Percentiles rank a stretch among this genome's conserved stretches.
Evolutionary conservation across 2,113 vertebrate genomes (phyloP).

Genomic region (Podarcis cretensis): DNA sequence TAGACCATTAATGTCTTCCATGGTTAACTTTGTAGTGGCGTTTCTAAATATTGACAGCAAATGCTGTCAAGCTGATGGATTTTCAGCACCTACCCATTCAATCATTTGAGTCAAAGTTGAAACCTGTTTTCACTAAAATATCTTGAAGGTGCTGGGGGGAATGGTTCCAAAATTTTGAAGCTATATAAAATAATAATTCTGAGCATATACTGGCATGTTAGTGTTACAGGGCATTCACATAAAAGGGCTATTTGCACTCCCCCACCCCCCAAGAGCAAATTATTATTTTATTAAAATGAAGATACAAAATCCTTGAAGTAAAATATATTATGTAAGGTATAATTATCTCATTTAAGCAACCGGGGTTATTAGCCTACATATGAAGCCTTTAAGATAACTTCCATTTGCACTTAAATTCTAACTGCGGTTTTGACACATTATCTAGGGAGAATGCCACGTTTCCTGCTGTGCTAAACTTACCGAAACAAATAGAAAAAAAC

Average conservation of each 20-base stretch:
- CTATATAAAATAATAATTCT: constrained; percentile 16
- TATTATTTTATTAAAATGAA: constrained; percentile 56
- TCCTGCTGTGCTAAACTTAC: constrained; percentile 83
- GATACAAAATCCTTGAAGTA: constrained; percentile 60
- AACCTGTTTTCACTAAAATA: not conserved
- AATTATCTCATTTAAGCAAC: constrained; percentile 59
- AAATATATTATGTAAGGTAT: constrained; percentile 64
- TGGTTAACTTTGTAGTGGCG: not conserved
- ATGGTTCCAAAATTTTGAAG: not conserved
- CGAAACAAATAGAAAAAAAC: constrained; percentile 83
- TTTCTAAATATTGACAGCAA: constrained; percentile 1
- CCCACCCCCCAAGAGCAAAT: constrained; percentile 27
- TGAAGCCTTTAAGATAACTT: constrained; percentile 70
- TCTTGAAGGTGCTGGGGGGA: not conserved
- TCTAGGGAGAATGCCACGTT: constrained; percentile 69
- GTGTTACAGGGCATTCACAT: not conserved
- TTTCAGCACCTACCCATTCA: not conserved
- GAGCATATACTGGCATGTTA: constrained; percentile 33
- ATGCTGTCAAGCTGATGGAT: constrained; percentile 4
- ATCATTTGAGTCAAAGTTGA: not conserved
- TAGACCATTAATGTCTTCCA: not conserved
- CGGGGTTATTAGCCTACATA: constrained; percentile 73
- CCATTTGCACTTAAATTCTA: constrained; percentile 72
- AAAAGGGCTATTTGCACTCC: constrained; percentile 31
- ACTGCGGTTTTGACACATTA: constrained; percentile 70